Evolutionary conservation across 2,113 vertebrate species (phyloP), one percentile per base, ranked within the genome.

Genomic region (Ptyas mucosa): DNA sequence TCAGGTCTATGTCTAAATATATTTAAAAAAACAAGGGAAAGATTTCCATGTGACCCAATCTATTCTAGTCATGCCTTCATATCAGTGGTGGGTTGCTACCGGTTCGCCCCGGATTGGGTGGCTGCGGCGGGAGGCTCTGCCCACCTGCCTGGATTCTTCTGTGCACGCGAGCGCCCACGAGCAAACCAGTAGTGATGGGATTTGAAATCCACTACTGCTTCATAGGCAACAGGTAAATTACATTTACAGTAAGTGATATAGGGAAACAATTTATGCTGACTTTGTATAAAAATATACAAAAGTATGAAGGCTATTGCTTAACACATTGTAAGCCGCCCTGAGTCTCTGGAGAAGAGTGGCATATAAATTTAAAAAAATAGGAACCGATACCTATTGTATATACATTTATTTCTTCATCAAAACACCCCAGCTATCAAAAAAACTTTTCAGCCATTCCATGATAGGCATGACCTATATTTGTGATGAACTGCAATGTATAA

Each of bases 341-440:
- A n/a, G n/a, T n/a, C n/a, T n/a, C n/a, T n/a, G n/a, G n/a, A n/a
- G n/a, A n/a, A n/a, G n/a, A n/a, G n/a, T n/a, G n/a, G n/a, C n/a
- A n/a, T n/a, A n/a, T n/a, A n/a, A n/a, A n/a, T n/a, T n/a, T n/a
- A n/a, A n/a, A n/a, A n/a, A n/a, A n/a, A n/a, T 29, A 51, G 18
- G 89, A 43, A 90, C n/a, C 12, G 11, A 18, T 75, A 10, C n/a
- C 43, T 29, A 21, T 61, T 34, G 24, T n/a, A 87, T 39, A 20
- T 64, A 9, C 51, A 34, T 91, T 51, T 64, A 52, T 93, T 95
- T 94, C 69, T 93, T 46, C 88, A 94, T 91, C 95, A 88, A 0
- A 94, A 92, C 94, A 85, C 0, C 93, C 23, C 46, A 87, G 46
- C 87, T 53, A 26, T 55, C 53, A 90, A 85, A 89, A 91, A 46